A percentile compares a stretch with the other conserved stretches of the same genome.
Evolutionary conservation across 2,797 vertebrate species (phyloP).

Genomic region (Notamacropus eugenii): DNA sequence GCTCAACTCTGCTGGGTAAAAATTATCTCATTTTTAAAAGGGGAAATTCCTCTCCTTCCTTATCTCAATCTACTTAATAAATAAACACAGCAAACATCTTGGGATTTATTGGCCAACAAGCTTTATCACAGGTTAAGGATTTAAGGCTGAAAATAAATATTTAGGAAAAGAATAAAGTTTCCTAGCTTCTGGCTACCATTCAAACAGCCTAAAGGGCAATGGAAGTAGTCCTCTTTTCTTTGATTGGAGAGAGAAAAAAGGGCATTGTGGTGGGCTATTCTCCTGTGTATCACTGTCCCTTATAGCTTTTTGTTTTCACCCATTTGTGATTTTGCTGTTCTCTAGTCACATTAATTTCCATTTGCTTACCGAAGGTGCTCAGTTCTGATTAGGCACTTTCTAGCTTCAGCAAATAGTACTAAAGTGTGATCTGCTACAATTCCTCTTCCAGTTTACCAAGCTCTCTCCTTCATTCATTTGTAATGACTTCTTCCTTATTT

Average conservation of each 20-base stretch:
- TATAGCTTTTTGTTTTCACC: background rate
- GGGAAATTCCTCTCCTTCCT: background rate
- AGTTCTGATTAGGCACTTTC: background rate
- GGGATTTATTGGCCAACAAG: background rate
- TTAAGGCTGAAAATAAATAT: background rate
- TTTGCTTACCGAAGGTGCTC: background rate
- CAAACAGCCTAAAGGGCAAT: background rate
- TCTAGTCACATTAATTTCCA: background rate
- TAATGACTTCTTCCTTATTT: background rate
- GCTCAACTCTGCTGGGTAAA: background rate
- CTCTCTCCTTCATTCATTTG: background rate
- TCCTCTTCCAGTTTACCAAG: background rate
- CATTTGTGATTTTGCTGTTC: background rate
- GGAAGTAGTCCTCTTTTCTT: background rate
- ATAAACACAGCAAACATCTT: background rate
- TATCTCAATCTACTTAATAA: background rate
- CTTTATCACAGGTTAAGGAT: background rate
- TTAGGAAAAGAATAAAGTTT: background rate
- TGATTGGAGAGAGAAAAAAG: background rate
- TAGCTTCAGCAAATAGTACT: background rate
- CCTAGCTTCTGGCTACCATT: background rate
- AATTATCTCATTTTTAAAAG: background rate
- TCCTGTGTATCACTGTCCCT: background rate
- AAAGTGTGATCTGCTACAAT: background rate
- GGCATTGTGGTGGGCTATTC: background rate